Evolutionary conservation across 2,797 vertebrate genomes (phyloP), one percentile per base, ranked within the genome.

Genomic region (Gila robusta): DNA sequence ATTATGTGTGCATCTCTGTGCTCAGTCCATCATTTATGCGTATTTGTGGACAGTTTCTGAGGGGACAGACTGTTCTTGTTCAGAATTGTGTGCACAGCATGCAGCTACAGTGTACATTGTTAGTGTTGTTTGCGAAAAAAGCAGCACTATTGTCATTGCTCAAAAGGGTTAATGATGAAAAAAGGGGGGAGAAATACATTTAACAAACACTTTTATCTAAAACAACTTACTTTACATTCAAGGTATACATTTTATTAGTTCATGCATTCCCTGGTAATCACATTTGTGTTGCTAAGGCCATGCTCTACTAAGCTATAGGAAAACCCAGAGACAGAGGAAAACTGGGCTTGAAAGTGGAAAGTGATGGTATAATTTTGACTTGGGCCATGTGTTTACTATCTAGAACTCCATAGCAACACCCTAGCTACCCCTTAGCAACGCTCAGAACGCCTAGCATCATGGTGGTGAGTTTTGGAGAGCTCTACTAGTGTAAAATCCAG

Each of bases 1-100:
- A 67, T 41, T 86, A 79, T 79, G 49, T 28, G 71, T 77, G 62
- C 79, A 81, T 85, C 44, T 74, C 62, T 79, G 56, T 19, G 39
- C 70, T 83, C 35, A 3, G 32, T 26, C 49, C 66, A 71, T 47
- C 47, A 35, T 71, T 81, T 70, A 70, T 81, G 11, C 10, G 70
- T 82, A 47, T 84, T 78, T 84, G 62, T 84, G 72, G 35, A 66
- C 3, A 19, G 12, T 26, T n/a, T 84, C 59, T 56, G 74, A n/a
- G 37, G 70, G 59, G 82, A 77, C 73, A 69, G 72, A 4, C 62
- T 77, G 23, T 83, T 83, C 81, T 83, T 23, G 19, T 77, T 77
- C 23, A 84, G 23, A 28, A 52, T 8, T 67, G 10, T 77, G 16
- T 12, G 26, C 71, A 66, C 82, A 54, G 59, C 59, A 66, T 83